Evolutionary conservation across 2,797 vertebrate genomes (phyloP), one percentile per base, ranked within the genome.

Genomic region (Lithobates sylvaticus): DNA sequence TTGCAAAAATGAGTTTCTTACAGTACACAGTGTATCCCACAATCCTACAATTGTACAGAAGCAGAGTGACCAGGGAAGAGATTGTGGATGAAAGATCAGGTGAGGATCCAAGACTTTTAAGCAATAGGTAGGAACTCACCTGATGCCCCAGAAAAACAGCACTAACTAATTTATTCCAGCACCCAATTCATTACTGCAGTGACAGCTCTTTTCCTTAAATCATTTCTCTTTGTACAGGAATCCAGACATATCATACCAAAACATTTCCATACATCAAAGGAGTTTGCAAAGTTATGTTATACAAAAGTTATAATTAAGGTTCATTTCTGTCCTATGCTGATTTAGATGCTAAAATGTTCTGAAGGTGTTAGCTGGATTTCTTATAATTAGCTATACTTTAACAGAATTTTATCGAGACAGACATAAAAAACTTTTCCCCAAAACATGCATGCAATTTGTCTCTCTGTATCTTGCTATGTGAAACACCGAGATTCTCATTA

Each of bases 191-290:
- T 67, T 67, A 67, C 27, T 67, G 65, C 65, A 29, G 65, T 67
- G 65, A 29, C 65, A 67, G 65, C 65, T 67, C 54, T 67, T 67
- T 67, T 67, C 26, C 65, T 67, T 26, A 5, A 29, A 67, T 29
- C 27, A 15, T 67, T 67, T 67, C 27, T 65, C 65, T 67, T 67
- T 67, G 65, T 67, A 26, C n/a, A 80, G 54, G 50, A 81, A 81
- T 58, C 65, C 29, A 29, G 10, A 21, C 13, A 47, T 79, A 69
- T 69, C 29, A 23, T 21, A 9, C 39, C 36, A 68, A 68, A 79
- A 79, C 68, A 79, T 79, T 79, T 79, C 65, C 47, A 47, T 79
- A 81, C 70, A 81, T 81, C 68, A 81, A 81, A 81, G 26, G 69
- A 72, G 27, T 29, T 27, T 61, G 79, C 23, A 18, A 79, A 42